Conservation (phyloP, 2,888 invertebrate species). For the Megalurothrips usitatus region DNA sequence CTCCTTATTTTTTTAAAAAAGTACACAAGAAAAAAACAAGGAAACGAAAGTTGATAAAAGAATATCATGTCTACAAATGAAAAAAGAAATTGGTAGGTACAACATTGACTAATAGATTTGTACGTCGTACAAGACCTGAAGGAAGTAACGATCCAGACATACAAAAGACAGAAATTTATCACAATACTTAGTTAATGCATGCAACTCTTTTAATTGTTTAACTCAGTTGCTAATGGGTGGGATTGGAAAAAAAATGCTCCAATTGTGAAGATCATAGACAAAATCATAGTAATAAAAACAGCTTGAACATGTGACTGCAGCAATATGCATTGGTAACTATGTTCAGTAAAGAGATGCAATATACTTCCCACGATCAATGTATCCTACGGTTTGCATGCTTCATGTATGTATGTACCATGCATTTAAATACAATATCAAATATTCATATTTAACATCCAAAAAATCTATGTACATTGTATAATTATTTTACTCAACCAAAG, state of each 20-base stretch:
- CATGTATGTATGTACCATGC: background rate
- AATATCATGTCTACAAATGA: background rate
- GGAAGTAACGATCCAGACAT: background rate
- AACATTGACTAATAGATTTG: background rate
- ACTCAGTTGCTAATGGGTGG: background rate
- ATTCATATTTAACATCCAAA: background rate
- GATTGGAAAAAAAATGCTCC: background rate
- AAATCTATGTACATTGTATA: background rate
- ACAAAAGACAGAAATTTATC: background rate
- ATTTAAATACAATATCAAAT: slow-evolving; percentile 11
- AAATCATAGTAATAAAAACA: background rate
- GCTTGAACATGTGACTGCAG: background rate
- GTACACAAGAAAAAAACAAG: too few relatives aligned
- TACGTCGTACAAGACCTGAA: background rate
- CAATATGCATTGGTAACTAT: background rate
- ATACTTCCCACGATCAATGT: background rate
- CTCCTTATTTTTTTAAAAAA: background rate
- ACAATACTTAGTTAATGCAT: slow-evolving; percentile 4
- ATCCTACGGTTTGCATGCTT: background rate
- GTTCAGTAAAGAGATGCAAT: background rate
- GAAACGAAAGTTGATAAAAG: too few relatives aligned
- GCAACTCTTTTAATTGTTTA: background rate
- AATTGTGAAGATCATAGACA: background rate
- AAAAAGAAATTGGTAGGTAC: background rate
- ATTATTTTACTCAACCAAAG: background rate